These are phyloP conservation scores for Aphidius gifuensis DNA, from an alignment of 1,140 invertebrate species.

Conservation along the genomic window DNA sequence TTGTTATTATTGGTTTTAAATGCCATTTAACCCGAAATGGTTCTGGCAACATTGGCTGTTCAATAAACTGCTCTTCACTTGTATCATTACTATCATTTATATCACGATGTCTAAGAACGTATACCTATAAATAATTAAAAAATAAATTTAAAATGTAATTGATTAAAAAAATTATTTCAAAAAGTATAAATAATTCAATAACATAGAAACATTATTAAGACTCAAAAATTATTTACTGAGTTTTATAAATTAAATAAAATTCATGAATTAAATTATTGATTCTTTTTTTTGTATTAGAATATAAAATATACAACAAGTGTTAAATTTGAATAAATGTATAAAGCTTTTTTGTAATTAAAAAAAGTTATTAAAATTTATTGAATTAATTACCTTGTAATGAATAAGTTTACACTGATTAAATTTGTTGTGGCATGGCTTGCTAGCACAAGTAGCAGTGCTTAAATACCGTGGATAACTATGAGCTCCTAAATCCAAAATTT, in stretches of 20 bases:
- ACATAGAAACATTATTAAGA: no score
- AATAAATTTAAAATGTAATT: slow-evolving; percentile 1
- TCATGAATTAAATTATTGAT: not conserved
- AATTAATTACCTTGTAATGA: slow-evolving; percentile 32
- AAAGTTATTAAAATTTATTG: no score
- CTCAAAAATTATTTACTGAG: no score
- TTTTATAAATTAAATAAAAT: not conserved
- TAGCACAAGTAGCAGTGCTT: slow-evolving; percentile 27
- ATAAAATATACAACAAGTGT: no score
- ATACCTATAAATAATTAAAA: slow-evolving; percentile 25
- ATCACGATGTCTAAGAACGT: slow-evolving; percentile 32
- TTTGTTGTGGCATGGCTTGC: slow-evolving; percentile 27
- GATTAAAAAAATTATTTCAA: no score
- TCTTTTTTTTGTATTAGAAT: not conserved
- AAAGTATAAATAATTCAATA: no score
- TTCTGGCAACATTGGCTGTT: slow-evolving; percentile 33
- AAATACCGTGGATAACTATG: slow-evolving; percentile 37
- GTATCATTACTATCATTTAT: slow-evolving; percentile 17
- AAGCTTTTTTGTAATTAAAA: no score
- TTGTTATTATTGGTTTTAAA: slow-evolving; percentile 30
- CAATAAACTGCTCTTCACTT: slow-evolving; percentile 19
- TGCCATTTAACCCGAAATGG: slow-evolving; percentile 35
- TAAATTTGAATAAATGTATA: no score
- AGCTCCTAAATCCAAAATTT: slow-evolving; percentile 32
- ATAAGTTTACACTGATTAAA: slow-evolving; percentile 34